Percentiles rank a stretch among this genome's conserved stretches.
These are phyloP conservation scores for Macrophya annulata DNA, from an alignment of 2,888 invertebrate species.

Conservation along the genomic window DNA sequence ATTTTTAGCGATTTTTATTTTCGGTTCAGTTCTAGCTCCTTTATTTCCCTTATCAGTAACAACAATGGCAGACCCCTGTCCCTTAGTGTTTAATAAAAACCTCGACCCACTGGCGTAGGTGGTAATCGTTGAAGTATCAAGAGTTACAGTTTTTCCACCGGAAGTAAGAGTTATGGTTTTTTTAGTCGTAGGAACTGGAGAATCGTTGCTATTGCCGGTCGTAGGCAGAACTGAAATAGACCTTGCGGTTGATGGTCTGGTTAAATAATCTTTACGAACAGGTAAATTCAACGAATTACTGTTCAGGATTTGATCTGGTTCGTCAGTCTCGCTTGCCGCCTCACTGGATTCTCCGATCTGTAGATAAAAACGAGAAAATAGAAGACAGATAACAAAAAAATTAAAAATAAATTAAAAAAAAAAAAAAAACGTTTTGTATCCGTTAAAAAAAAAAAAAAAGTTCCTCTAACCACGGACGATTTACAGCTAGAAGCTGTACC, in stretches of 20 bases:
- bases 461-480: conserved; percentile 36
- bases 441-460: not conserved
- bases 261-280: conserved; percentile 13
- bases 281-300: not conserved
- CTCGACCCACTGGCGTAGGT: not conserved
- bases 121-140: conserved; percentile 57
- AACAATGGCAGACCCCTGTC: not conserved
- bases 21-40: not conserved
- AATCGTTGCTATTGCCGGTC: not conserved
- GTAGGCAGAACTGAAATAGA: not conserved
- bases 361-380: not conserved
- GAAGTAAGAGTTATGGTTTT: conserved; percentile 71
- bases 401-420: no score
- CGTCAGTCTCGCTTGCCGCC: conserved; percentile 22
- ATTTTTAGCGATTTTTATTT: not conserved
- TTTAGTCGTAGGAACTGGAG: conserved; percentile 64
- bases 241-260: conserved; percentile 2
- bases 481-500: conserved; percentile 10
- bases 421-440: not conserved
- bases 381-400: not conserved
- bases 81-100: conserved; percentile 36
- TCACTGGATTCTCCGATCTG: conserved; percentile 43
- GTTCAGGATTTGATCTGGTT: not conserved
- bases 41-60: not conserved
- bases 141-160: conserved; percentile 69